Evolutionary conservation across 1,140 invertebrate genomes (phyloP).

Genomic region (Cyclargus thomasi): DNA sequence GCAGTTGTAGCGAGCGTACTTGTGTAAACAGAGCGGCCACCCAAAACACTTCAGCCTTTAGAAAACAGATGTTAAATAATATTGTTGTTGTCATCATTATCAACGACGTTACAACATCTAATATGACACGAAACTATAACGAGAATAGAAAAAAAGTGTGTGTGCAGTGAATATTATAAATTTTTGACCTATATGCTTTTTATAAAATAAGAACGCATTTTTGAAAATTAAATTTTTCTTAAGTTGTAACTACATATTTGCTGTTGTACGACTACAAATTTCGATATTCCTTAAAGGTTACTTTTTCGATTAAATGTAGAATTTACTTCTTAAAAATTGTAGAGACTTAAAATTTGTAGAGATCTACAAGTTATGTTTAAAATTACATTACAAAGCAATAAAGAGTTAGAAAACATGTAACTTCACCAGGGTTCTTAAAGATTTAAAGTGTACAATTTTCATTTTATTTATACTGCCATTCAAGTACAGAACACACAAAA

Average conservation of each 20-base stretch:
- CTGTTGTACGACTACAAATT: no score
- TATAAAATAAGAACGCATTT: no score
- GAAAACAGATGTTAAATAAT: conserved; percentile 1
- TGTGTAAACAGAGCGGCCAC: background rate
- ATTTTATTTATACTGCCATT: conserved; percentile 21
- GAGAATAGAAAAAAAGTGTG: no score
- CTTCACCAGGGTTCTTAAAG: background rate
- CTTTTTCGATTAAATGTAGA: background rate
- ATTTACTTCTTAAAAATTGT: background rate
- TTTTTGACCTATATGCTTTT: no score
- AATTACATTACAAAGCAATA: background rate
- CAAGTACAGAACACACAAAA: conserved; percentile 24
- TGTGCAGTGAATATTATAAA: no score
- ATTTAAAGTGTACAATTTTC: conserved; percentile 17
- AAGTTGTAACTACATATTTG: no score
- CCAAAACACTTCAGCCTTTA: conserved; percentile 2
- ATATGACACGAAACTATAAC: background rate
- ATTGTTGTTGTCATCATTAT: background rate
- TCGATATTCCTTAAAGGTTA: no score
- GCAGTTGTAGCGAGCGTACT: background rate
- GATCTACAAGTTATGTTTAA: background rate
- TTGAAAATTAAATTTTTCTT: no score
- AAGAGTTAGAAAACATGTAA: background rate
- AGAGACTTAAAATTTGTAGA: background rate
- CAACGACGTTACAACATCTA: background rate